Evolutionary conservation across 2,113 vertebrate species (phyloP), one percentile per base, ranked within the genome.

Genomic region (Phalacrocorax aristotelis): DNA sequence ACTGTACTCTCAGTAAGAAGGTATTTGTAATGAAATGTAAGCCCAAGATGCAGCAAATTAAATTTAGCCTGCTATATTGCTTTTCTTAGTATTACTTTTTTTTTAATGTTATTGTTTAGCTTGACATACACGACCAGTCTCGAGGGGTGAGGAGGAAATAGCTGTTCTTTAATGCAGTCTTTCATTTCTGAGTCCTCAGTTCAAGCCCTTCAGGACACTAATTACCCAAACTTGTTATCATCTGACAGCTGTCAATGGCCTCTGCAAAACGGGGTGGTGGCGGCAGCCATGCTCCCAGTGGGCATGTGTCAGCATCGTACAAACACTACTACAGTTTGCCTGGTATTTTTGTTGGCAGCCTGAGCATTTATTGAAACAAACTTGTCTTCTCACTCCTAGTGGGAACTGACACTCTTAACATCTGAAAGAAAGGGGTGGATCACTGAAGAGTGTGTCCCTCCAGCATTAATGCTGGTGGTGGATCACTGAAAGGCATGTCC

Each of bases 151-250:
- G 36, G 40, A 84, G 64, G 70, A 40, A 89, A 92, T 84, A 82
- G 83, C 91, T 87, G 49, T 82, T 95, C 60, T 89, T 80, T 93
- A 92, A 93, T 46, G 75, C n/a, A 92, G 42, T 52, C 90, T 95
- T 97, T 97, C 94, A 95, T 91, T 93, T 74, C 81, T 69, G 32
- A 94, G 49, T 58, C 49, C 87, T 89, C 49, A 51, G 91, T 76
- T 93, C 46, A 49, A 95, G 89, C 78, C 93, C 93, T 97, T 94
- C 70, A 96, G 93, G 95, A 97, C 74, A 95, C 83, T 89, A 97
- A 96, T 97, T 96, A 95, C 87, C 92, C 81, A 48, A 82, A 95
- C 92, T 21, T 95, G 86, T 93, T 95, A 85, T 76, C 88, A 52
- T 79, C 91, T 95, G 89, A 95, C 95, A 96, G 93, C 83, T 95